Conservation (phyloP, 2,888 invertebrate genomes). For the Tineola bisselliella region DNA sequence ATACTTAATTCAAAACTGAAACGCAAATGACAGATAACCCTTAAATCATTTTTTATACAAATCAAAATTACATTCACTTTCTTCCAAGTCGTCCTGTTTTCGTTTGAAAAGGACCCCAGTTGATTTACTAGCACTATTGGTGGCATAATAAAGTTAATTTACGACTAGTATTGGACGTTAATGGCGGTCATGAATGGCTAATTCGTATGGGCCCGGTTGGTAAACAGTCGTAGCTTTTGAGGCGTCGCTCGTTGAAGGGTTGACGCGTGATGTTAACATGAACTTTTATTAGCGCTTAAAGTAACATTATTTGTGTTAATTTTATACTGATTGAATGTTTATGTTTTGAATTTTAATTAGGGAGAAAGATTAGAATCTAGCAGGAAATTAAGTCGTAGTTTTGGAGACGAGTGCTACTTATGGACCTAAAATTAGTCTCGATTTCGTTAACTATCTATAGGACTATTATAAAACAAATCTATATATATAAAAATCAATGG, state of each 20-base stretch:
- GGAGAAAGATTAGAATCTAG: no score
- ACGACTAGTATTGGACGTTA: conserved; percentile 26
- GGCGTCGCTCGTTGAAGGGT: conserved; percentile 5
- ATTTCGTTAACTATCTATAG: no score
- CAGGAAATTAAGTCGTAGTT: no score
- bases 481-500: no score
- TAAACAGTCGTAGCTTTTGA: neutral
- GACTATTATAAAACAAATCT: no score
- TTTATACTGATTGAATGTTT: neutral
- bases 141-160: conserved; percentile 34
- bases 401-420: no score
- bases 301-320: neutral
- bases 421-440: no score
- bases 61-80: neutral
- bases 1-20: no score
- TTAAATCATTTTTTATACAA: no score
- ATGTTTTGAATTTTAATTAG: neutral
- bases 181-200: conserved; percentile 11
- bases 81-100: neutral
- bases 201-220: neutral
- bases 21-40: no score
- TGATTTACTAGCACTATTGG: conserved; percentile 29
- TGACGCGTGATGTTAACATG: conserved; percentile 5
- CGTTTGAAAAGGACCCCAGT: conserved; percentile 25
- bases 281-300: neutral